phyloP scores from a whole-genome alignment of 2,888 invertebrate genomes.

The Parapristionchus giblindavisi region DNA sequence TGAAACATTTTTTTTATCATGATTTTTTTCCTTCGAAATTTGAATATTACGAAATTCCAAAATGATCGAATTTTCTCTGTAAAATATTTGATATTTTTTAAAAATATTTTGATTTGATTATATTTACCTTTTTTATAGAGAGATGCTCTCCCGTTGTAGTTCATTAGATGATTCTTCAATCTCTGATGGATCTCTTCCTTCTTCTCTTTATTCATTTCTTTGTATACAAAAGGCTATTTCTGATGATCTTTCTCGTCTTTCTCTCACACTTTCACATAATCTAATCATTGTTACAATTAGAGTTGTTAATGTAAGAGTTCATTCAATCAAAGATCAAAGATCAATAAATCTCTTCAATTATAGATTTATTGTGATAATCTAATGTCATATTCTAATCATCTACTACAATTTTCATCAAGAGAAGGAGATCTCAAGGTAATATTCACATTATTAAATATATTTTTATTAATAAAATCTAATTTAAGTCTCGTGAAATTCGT shows the following conservation, averaged over 20 bases:
- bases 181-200: constrained; percentile 11
- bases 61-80: no score
- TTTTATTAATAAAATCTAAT: neutral
- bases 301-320: constrained; percentile 20
- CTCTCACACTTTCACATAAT: constrained; percentile 15
- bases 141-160: constrained; percentile 30
- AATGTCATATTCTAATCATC: constrained; percentile 32
- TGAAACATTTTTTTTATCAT: no score
- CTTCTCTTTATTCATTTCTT: constrained; percentile 34
- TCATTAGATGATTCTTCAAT: neutral
- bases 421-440: constrained; percentile 22
- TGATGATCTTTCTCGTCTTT: constrained; percentile 23
- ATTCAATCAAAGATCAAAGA: no score
- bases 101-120: no score
- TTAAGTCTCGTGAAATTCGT: constrained; percentile 7
- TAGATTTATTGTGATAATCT: constrained; percentile 38
- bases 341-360: neutral
- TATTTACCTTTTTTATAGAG: neutral
- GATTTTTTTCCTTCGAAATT: no score
- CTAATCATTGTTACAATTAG: constrained; percentile 13
- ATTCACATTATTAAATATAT: neutral
- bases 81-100: no score
- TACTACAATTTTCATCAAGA: constrained; percentile 8
- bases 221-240: constrained; percentile 37
- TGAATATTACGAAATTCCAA: no score